Base-by-base conservation (phyloP, 2,113 vertebrate species). In the Limnothrissa miodon region DNA sequence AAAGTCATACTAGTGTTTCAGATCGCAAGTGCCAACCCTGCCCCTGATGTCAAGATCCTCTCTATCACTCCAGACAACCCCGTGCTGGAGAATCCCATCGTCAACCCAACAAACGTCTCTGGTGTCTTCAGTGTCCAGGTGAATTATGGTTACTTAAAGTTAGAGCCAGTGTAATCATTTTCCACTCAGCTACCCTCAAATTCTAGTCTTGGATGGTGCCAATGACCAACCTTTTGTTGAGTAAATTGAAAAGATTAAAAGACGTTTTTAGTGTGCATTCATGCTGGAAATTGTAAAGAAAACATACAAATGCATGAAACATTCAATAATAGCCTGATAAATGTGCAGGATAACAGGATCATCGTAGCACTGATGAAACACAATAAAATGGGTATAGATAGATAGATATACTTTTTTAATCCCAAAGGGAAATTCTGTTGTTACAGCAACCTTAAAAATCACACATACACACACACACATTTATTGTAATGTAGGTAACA, bases 111-210 rank as follows among this genome's bases (percentile, higher is more conserved):
- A n/a, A 59, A 59, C 4, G 21, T n/a, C 8, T 45, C 79, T 33
- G 46, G 39, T 36, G 45, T 78, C 48, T 86, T 81, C 39, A 81
- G 36, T 46, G 85, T 86, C 29, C 79, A 83, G 85, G 85, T 85
- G 4, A 45, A 11, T 4, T 79, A 0, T n/a, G 9, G 45, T 46
- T 23, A 39, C 15, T n/a, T 1, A 45, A 39, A 79, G 78, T 39
- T 62, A 23, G 4, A 62, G 4, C 6, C 25, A 4, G n/a, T 48
- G 46, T 15, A 48, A 2, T 62, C 10, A 62, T 62, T 62, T 5
- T 62, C n/a, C 59, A 29, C 1, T 62, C 7, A 36, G 15, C 25
- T 33, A 15, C 29, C 33, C 48, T 53, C 0, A 53, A 4, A 21
- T 21, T 53, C 48, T 53, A 53, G 48, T 19, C 17, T 53, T 21